These are phyloP conservation scores for Tubulanus polymorphus DNA, from an alignment of 2,888 invertebrate genomes.

Conservation along the genomic window DNA sequence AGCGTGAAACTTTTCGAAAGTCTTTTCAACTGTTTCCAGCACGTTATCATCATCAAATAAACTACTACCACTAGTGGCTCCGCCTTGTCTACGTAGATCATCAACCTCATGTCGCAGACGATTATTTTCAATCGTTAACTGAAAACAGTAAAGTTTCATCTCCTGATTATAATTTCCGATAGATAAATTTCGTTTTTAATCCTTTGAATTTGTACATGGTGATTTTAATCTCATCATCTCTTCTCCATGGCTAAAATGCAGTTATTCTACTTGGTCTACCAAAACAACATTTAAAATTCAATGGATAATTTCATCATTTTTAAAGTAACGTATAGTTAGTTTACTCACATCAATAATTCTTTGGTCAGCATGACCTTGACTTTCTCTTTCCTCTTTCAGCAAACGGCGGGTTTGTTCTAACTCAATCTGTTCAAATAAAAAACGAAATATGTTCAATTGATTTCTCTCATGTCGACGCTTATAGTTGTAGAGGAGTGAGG, in stretches of 20 bases:
- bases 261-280: too few relatives aligned
- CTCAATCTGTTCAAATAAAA: slow-evolving; percentile 33
- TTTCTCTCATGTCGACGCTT: too few relatives aligned
- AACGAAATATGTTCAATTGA: neutral
- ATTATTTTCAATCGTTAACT: slow-evolving; percentile 47
- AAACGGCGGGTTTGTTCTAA: slow-evolving; percentile 40
- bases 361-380: slow-evolving; percentile 36
- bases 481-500: too few relatives aligned
- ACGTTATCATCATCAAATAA: slow-evolving; percentile 44
- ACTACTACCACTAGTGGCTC: too few relatives aligned
- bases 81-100: slow-evolving; percentile 16
- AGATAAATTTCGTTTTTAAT: neutral
- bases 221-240: too few relatives aligned
- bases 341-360: slow-evolving; percentile 35
- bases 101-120: slow-evolving; percentile 31
- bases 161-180: neutral
- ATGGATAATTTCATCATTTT: neutral
- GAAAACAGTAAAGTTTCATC: too few relatives aligned
- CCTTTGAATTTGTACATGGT: too few relatives aligned
- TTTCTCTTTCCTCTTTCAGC: slow-evolving; percentile 37
- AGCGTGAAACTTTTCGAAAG: slow-evolving; percentile 50
- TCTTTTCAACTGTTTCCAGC: slow-evolving; percentile 46
- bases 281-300: too few relatives aligned
- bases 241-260: too few relatives aligned
- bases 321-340: neutral